phyloP scores from a whole-genome alignment of 2,113 vertebrate genomes.

The Xenopus borealis region DNA sequence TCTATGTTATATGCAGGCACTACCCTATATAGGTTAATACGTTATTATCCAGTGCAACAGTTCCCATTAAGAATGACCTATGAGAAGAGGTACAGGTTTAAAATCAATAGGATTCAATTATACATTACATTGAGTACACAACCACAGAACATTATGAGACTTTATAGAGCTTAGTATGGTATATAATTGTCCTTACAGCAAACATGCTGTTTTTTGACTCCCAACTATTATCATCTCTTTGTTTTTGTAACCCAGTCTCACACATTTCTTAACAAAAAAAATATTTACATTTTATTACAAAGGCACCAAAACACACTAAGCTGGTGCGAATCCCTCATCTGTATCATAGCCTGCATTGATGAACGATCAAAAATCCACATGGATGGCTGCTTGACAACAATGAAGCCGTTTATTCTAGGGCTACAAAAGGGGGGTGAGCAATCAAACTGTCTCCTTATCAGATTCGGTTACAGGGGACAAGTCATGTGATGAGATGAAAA shows the following conservation, averaged over 20 bases:
- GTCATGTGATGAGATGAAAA: conserved; percentile 29
- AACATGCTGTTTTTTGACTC: no score
- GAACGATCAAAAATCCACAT: conserved; percentile 32
- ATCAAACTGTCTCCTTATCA: conserved; percentile 42
- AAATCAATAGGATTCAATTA: no score
- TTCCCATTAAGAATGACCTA: no score
- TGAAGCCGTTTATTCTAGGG: conserved; percentile 35
- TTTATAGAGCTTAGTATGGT: no score
- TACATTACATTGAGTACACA: no score
- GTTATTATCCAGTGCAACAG: no score
- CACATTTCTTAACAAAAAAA: not conserved
- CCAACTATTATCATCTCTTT: no score
- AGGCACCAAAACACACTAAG: not conserved
- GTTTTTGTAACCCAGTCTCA: not conserved
- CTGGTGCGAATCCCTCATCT: not conserved
- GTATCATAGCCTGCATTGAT: conserved; percentile 18
- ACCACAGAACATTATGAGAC: no score
- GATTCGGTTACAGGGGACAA: conserved; percentile 37
- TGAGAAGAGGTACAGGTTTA: no score
- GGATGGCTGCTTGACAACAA: conserved; percentile 39
- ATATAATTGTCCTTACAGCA: no score
- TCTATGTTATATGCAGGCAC: no score
- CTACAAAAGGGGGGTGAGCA: conserved; percentile 25
- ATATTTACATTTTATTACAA: not conserved
- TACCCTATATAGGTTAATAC: no score